Base-by-base conservation (phyloP, 2,113 vertebrate species). In the Pterocles gutturalis region DNA sequence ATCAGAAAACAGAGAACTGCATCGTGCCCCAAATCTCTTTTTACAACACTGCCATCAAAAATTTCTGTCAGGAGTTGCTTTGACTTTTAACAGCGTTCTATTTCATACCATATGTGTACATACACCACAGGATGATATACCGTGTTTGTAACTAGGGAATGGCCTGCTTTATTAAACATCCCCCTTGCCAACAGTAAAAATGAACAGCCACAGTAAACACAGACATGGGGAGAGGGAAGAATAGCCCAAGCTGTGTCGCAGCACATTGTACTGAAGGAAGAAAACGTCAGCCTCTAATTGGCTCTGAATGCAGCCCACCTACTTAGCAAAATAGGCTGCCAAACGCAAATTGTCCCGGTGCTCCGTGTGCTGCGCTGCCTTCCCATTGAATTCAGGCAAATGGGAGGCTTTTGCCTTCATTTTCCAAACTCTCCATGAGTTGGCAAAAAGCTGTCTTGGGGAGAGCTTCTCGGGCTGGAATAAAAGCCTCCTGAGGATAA, bases 151-250 rank as follows among this genome's bases (percentile, higher is more conserved):
- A 67, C 95, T 82, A 73, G 91, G 94, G 92, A 91, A 95, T 80
- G 96, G 95, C 77, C 91, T 92, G 94, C 96, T 96, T 95, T 97
- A 91, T 96, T 95, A 95, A 97, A 94, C 96, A 91, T 95, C 77
- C 87, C 91, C 73, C 73, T 94, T 95, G 95, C 95, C 94, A 97
- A 80, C 22, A 38, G 93, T 89, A 90, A 57, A 93, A 93, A 84
- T 94, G 96, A 95, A 26, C 97, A 97, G 95, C 94, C 92, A 55
- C 86, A 53, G 95, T 80, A 96, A 97, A 93, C 95, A 96, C 89
- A 94, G 96, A 89, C 31, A 49, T 83, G 19, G 95, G 66, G 83
- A 87, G 83, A 87, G 89, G 81, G 89, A 76, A 73, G 94, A 87
- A 7, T 15, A 57, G 95, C 75, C 91, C 64, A 55, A 90, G 93